Evolutionary conservation across 1,140 invertebrate genomes (phyloP), one percentile per base, ranked within the genome.

Genomic region (Reticulitermes speratus): DNA sequence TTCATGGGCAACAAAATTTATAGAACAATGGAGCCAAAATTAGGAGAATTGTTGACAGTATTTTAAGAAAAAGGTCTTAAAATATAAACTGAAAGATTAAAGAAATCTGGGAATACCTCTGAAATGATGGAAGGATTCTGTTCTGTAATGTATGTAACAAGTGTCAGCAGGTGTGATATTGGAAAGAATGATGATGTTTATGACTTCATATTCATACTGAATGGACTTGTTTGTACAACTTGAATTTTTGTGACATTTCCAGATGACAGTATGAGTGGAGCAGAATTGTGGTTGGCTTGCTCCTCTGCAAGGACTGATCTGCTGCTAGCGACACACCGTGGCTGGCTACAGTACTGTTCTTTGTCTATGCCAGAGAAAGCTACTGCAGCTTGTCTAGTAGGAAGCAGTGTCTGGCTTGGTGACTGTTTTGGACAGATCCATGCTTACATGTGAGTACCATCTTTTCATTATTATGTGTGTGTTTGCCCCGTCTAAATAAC

Each of bases 391-490:
- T 92, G 95, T 89, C 93, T 94, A 6, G 93, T 97, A 38, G 93
- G 94, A 87, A 92, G 93, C 87, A 92, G 92, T 59, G 94, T 98
- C 84, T 98, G 97, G 97, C 93, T 98, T 86, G 97, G 97, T 0
- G 97, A 98, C 90, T 95, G 94, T 86, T 91, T 93, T 0, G 96
- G 96, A 25, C 94, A 95, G 86, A 94, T 98, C 84, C 95, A 97
- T 88, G 95, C 96, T 1, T 97, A 96, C 88, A 92, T 92, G 94
- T 95, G 88, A 92, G 93, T 92, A 88, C 84, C 82, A 45, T 44
- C 25, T 30, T 75, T 55, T 21, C 14, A 55, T 55, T 48, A 48
- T 16, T 55, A 55, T 55, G 1, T 55, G 52, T 55, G 52, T 16
- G 19, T 19, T 38, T 38, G 38, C 38, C 19, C 16, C 1, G 19